A percentile compares a stretch with the other conserved stretches of the same genome.
Evolutionary conservation across 2,113 vertebrate species (phyloP).

Genomic region (Ochotona curzoniae): DNA sequence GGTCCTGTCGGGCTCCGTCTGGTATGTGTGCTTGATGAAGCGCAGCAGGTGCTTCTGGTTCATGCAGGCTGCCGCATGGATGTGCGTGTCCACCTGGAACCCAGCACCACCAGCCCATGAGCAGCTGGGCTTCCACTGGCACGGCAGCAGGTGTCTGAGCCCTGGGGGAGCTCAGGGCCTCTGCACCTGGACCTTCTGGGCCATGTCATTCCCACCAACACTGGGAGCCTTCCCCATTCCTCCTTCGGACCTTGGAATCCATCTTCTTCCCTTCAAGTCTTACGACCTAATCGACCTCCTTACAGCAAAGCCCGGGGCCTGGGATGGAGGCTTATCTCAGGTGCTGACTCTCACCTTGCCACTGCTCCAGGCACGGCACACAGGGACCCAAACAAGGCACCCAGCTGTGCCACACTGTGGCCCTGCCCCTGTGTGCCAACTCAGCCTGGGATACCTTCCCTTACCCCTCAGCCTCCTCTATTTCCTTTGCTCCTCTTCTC

Average conservation of each 20-base stretch:
- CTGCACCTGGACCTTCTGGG: not conserved
- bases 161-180: not conserved
- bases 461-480: not conserved
- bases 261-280: not conserved
- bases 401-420: accelerated
- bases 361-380: not conserved
- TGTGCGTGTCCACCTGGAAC: constrained; percentile 97
- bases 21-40: constrained; percentile 95
- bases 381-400: not conserved
- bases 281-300: not conserved
- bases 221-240: not conserved
- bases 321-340: not conserved
- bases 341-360: not conserved
- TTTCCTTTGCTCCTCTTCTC: not conserved
- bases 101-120: not conserved
- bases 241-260: not conserved
- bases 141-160: not conserved
- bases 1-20: constrained; percentile 91
- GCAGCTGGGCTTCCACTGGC: not conserved
- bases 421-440: not conserved
- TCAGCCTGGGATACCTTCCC: not conserved
- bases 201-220: accelerated
- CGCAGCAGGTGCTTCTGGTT: constrained; percentile 97
- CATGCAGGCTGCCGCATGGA: constrained; percentile 98
- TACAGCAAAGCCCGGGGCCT: not conserved